Conservation (phyloP, 2,888 invertebrate genomes). For the Ichneumoninae sp. region DNA sequence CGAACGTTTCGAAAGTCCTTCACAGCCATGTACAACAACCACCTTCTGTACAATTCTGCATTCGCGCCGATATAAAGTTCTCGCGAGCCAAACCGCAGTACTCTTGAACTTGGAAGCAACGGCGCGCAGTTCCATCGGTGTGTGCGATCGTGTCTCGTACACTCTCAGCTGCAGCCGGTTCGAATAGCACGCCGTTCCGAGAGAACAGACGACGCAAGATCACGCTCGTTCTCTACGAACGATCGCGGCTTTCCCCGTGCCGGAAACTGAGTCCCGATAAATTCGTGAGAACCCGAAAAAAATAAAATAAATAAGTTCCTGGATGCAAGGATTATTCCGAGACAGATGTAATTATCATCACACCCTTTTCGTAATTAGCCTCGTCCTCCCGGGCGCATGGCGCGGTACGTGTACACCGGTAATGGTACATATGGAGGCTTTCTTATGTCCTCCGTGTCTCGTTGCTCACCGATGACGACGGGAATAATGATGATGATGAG, state of each 20-base stretch:
- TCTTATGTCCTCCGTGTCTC: conserved; percentile 28
- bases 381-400: background rate
- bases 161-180: background rate
- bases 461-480: conserved; percentile 44
- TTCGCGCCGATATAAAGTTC: conserved; percentile 30
- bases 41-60: background rate
- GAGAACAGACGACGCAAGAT: conserved; percentile 53
- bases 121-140: background rate
- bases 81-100: conserved; percentile 49
- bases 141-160: background rate
- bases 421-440: background rate
- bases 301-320: conserved; percentile 1
- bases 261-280: conserved; percentile 63
- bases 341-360: conserved; percentile 62
- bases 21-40: conserved; percentile 20
- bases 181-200: too few species aligned
- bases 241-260: conserved; percentile 56
- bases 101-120: conserved; percentile 55
- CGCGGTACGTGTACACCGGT: background rate
- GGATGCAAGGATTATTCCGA: conserved; percentile 39
- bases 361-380: conserved; percentile 57
- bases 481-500: conserved; percentile 43
- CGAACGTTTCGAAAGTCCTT: conserved; percentile 72
- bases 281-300: conserved; percentile 41
- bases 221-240: conserved; percentile 56